Percentiles rank a stretch among this genome's conserved stretches.
These are phyloP conservation scores for Rhyacichthys aspro DNA, from an alignment of 2,797 vertebrate genomes.

Conservation along the genomic window DNA sequence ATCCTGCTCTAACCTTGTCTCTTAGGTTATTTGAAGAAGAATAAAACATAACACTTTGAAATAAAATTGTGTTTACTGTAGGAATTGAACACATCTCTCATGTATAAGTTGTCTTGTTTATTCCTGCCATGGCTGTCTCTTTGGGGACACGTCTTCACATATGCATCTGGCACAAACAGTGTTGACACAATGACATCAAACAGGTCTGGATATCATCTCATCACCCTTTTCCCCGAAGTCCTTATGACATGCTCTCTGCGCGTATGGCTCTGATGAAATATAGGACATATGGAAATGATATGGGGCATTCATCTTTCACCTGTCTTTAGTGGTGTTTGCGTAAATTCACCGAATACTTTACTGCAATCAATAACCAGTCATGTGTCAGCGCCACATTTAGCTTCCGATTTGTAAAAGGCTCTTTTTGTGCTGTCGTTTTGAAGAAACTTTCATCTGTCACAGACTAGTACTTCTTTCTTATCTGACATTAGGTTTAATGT, in stretches of 20 bases:
- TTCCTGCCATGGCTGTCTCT: conserved; percentile 1
- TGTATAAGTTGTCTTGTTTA: conserved; percentile 10
- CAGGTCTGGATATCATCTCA: conserved; percentile 31
- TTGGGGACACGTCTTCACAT: conserved; percentile 10
- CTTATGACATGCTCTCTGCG: conserved; percentile 11
- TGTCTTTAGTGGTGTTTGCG: too few relatives aligned
- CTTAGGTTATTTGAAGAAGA: neutral
- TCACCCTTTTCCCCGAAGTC: conserved; percentile 16
- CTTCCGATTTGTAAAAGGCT: neutral
- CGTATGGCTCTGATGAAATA: conserved; percentile 21
- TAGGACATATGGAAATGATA: conserved; percentile 16
- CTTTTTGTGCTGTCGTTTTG: neutral
- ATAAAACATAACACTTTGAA: neutral
- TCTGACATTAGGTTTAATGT: conserved; percentile 24
- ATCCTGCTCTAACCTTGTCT: neutral
- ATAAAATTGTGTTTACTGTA: neutral
- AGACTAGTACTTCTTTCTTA: conserved; percentile 6
- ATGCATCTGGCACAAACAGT: conserved; percentile 26
- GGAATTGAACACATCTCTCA: conserved; percentile 1
- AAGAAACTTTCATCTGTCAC: conserved; percentile 8
- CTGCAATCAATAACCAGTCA: neutral
- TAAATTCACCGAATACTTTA: neutral
- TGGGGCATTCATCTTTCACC: too few relatives aligned
- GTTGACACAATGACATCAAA: conserved; percentile 47
- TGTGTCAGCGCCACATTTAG: neutral